Conservation (phyloP, 2,888 invertebrate genomes). For the Blastobasis lacticolella region DNA sequence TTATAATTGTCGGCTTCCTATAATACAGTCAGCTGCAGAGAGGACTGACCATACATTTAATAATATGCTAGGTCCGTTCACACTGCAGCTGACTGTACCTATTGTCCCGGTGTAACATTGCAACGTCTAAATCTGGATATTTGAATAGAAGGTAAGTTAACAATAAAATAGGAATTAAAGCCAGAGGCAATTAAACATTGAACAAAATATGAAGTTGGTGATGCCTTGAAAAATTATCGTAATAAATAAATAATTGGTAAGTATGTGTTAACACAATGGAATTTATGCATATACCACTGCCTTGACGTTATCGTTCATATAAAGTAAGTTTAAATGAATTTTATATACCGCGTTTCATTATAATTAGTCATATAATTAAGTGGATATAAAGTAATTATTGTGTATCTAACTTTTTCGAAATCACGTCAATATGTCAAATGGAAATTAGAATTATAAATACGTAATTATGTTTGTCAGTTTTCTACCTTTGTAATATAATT, state of each 20-base stretch:
- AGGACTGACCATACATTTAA: too few relatives aligned
- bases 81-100: too few relatives aligned
- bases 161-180: slow-evolving; percentile 2
- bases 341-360: slow-evolving; percentile 40
- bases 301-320: slow-evolving; percentile 51
- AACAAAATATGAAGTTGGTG: slow-evolving; percentile 8
- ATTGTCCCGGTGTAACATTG: too few relatives aligned
- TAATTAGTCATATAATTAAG: slow-evolving; percentile 1
- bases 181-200: slow-evolving; percentile 14
- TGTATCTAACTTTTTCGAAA: too few relatives aligned
- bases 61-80: too few relatives aligned
- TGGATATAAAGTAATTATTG: too few relatives aligned
- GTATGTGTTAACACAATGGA: slow-evolving; percentile 33
- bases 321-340: slow-evolving; percentile 38
- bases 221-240: slow-evolving; percentile 31
- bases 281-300: slow-evolving; percentile 56
- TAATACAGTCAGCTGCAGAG: too few relatives aligned
- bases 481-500: neutral
- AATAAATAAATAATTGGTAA: slow-evolving; percentile 23
- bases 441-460: too few relatives aligned
- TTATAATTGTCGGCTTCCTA: neutral
- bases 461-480: too few relatives aligned
- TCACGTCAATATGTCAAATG: too few relatives aligned
- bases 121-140: too few relatives aligned
- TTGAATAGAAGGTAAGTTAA: too few relatives aligned